Base-by-base conservation (phyloP, 2,797 vertebrate genomes). In the Notolabrus celidotus region DNA sequence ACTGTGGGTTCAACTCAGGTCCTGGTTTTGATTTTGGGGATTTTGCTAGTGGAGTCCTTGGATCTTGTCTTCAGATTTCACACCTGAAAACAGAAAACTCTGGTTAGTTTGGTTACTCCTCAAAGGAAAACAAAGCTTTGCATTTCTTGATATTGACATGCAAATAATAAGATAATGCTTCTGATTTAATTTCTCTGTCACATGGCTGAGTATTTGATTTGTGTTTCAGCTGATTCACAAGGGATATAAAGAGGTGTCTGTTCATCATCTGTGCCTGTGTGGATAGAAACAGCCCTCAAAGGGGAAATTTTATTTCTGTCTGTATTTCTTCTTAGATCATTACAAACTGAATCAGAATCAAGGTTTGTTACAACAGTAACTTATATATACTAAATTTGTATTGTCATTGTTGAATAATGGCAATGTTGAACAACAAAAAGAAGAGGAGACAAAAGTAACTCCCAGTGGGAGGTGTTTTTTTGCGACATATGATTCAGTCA, bases 51-150 rank as follows among this genome's bases (percentile, higher is more conserved):
- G 10, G 29, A n/a, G 17, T 56, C 39, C 19, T 42, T 36, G 61
- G 49, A 51, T 66, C 27, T 14, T 25, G 7, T 63, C 39, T 50
- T 58, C 49, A 54, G 4, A 25, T 31, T 25, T 42, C 34, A 23
- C 10, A 17, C 66, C 81, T 83, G 62, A 19, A 70, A 36, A 12
- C 6, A 78, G 27, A 67, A 43, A 54, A 20, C 19, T 3, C 0
- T 19, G 19, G 22, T 29, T 20, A 46, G 31, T 36, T 43, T n/a
- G n/a, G n/a, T n/a, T 9, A 38, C 25, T 59, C 2, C 41, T 7
- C 4, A 10, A 55, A 16, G 53, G n/a, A 19, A 39, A 15, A 39
- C 1, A 16, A 6, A 15, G 15, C 5, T 15, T 39, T 3, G 4
- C 14, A 39, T 16, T 39, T 38, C 38, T 39, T 5, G 39, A 39